Conservation (phyloP, 2,113 vertebrate species). For the Sardina pilchardus region DNA sequence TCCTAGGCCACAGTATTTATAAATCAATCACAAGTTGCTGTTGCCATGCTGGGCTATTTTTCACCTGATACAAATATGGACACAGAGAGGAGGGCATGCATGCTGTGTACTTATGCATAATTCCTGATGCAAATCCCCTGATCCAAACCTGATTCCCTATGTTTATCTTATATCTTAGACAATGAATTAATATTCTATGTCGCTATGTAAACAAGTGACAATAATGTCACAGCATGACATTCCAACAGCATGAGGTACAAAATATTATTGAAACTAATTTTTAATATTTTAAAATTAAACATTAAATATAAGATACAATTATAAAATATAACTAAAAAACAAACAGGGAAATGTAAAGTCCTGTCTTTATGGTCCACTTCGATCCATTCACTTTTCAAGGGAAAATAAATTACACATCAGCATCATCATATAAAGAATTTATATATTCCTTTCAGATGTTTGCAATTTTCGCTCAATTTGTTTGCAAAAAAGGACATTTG, state of each 20-base stretch:
- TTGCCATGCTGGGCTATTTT: constrained; percentile 54
- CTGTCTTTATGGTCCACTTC: background rate
- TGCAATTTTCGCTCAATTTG: background rate
- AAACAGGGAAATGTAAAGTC: background rate
- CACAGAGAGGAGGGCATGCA: background rate
- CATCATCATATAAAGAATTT: background rate
- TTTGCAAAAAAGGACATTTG: background rate
- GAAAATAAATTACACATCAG: background rate
- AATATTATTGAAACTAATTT: too few species aligned
- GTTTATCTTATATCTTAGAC: background rate
- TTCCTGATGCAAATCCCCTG: background rate
- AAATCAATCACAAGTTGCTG: constrained; percentile 53
- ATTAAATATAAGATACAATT: background rate
- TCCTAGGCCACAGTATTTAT: constrained; percentile 44
- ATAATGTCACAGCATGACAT: too few species aligned
- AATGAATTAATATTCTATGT: background rate
- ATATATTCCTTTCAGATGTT: background rate
- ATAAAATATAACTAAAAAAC: background rate
- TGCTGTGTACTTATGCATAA: background rate
- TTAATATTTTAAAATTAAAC: background rate
- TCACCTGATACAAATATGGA: constrained; percentile 54
- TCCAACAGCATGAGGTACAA: too few species aligned
- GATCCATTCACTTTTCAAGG: background rate
- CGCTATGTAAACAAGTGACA: too few species aligned
- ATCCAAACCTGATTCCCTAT: background rate